Conservation (phyloP, 2,797 vertebrate species). For the Tenualosa ilisha region DNA sequence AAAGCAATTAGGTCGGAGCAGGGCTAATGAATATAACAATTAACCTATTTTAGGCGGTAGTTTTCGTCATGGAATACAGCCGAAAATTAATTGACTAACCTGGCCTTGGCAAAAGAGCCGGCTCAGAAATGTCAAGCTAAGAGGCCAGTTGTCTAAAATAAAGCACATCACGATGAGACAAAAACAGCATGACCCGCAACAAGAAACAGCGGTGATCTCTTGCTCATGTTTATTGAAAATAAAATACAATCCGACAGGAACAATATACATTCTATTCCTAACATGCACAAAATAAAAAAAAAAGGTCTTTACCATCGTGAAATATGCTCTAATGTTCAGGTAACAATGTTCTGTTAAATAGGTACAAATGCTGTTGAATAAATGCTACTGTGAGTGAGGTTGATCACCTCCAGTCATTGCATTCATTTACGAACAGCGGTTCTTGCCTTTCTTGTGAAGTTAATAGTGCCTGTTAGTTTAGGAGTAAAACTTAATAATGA, state of each 20-base stretch:
- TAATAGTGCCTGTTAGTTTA: constrained; percentile 22
- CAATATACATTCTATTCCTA: constrained; percentile 58
- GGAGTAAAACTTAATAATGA: constrained; percentile 8
- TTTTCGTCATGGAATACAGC: not conserved
- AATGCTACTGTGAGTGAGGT: not conserved
- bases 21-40: not conserved
- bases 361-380: constrained; percentile 25
- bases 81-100: not conserved
- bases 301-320: not conserved
- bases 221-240: constrained; percentile 76
- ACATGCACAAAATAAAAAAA: constrained; percentile 53
- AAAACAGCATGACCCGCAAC: constrained; percentile 5
- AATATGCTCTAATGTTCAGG: not conserved
- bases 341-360: constrained; percentile 15
- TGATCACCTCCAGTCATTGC: not conserved
- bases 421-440: not conserved
- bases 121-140: not conserved
- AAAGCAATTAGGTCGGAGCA: not conserved
- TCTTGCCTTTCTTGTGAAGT: constrained; percentile 14
- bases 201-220: constrained; percentile 49
- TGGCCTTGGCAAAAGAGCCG: not conserved
- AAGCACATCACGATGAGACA: not conserved
- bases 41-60: no score
- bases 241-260: constrained; percentile 68
- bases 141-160: not conserved